Conservation (phyloP, 1,140 invertebrate genomes). For the Plodia interpunctella region DNA sequence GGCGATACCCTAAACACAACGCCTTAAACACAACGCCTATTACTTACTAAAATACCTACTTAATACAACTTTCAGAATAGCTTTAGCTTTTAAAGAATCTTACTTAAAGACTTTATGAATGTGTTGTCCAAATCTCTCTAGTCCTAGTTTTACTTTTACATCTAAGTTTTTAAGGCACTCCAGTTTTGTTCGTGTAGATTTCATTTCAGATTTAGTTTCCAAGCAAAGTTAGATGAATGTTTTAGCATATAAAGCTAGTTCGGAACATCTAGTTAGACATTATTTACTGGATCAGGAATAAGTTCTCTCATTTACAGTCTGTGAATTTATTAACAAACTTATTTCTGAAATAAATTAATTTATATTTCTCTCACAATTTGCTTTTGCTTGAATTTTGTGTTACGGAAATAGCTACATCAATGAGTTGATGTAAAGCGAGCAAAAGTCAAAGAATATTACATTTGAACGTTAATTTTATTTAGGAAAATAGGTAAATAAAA, state of each 20-base stretch:
- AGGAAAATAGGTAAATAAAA: too few species aligned
- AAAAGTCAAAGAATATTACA: too few species aligned
- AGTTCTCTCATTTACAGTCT: background rate
- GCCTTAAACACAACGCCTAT: too few species aligned
- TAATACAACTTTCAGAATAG: too few species aligned
- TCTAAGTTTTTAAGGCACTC: background rate
- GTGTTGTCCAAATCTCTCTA: background rate
- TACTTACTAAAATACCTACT: too few species aligned
- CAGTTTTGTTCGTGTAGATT: background rate
- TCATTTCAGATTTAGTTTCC: background rate
- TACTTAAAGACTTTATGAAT: background rate
- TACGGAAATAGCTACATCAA: background rate
- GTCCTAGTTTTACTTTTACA: background rate
- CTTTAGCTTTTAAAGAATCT: too few species aligned
- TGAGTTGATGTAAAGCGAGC: too few species aligned
- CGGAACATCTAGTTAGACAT: background rate
- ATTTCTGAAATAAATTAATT: background rate
- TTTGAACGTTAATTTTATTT: too few species aligned
- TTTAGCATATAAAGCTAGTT: background rate
- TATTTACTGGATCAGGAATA: background rate
- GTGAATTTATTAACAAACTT: background rate
- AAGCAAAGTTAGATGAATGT: background rate
- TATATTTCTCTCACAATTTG: background rate
- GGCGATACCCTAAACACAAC: too few species aligned
- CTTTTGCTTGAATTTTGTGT: background rate